phyloP scores from a whole-genome alignment of 2,797 vertebrate genomes.

The Anniella stebbinsi region DNA sequence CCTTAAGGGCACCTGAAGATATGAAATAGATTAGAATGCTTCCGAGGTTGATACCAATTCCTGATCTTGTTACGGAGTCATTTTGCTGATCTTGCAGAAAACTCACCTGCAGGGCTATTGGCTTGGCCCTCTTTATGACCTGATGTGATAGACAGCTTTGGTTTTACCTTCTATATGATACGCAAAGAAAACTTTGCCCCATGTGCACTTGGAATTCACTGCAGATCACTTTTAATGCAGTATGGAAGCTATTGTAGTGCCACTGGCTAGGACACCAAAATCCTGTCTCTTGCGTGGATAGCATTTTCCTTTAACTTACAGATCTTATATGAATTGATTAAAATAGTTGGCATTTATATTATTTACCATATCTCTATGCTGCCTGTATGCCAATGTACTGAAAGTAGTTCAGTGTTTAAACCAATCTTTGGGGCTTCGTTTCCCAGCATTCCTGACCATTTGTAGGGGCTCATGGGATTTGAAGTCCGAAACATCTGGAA shows the following conservation, averaged over 20 bases:
- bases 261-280: not conserved
- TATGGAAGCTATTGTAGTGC: not conserved
- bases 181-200: not conserved
- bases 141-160: constrained; percentile 7
- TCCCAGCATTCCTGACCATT: too few relatives aligned
- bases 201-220: not conserved
- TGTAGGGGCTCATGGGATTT: too few relatives aligned
- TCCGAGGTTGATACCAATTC: not conserved
- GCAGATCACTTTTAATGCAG: not conserved
- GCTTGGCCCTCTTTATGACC: constrained; percentile 14
- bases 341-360: not conserved
- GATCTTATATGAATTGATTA: not conserved
- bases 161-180: not conserved
- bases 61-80: constrained; percentile 8
- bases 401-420: not conserved
- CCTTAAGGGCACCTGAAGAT: constrained; percentile 29
- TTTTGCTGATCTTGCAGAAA: constrained; percentile 31
- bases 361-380: too few relatives aligned
- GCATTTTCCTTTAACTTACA: not conserved
- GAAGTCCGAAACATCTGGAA: too few relatives aligned
- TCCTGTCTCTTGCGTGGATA: not conserved
- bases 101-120: not conserved
- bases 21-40: constrained; percentile 29
- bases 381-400: not conserved
- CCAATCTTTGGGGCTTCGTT: too few relatives aligned